Base-by-base conservation (phyloP, 1,140 invertebrate species). In the Pemphigus obesinymphae region DNA sequence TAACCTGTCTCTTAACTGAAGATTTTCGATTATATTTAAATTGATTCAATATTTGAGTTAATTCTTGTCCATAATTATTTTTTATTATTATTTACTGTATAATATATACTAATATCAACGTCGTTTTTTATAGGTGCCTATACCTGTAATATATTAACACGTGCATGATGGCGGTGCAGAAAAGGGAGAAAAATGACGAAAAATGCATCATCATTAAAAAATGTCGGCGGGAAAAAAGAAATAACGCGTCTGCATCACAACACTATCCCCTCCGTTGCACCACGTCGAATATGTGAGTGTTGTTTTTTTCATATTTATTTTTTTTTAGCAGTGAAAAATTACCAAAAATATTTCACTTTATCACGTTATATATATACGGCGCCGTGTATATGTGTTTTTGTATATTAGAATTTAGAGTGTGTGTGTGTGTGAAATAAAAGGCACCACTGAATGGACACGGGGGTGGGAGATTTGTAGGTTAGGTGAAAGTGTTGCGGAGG, bases 321-420 rank as follows among this genome's bases (percentile, higher is more conserved):
- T 37, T 43, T 43, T 70, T 53, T 76, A 23, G 23, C 31, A n/a
- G 31, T 76, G 73, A 76, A 76, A 76, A 58, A 76, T 76, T 34
- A 58, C 73, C 7, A 58, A 23, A 55, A 76, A 76, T 76, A 76
- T 76, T 76, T 76, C 73, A 76, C 73, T 58, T 76, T 76, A 76
- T 76, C 50, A 55, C 73, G 73, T 58, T 76, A 76, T 23, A 11
- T 13, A 45, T 45, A 45, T 45, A 13, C 13, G 43, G n/a, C n/a
- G n/a, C n/a, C 10, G 43, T 45, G 43, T 45, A 40, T 40, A 40
- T 40, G 10, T 40, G 10, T 40, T 5, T 40, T 5, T 40, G 10
- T 40, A 40, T 40, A 40, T 40, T 5, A 5, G 10, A 5, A 40
- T 40, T 23, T 40, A 6, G 20, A 10, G 20, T 50, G 48, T 53